Evolutionary conservation across 2,888 invertebrate species (phyloP).

Genomic region (Cheilosia vulpina): DNA sequence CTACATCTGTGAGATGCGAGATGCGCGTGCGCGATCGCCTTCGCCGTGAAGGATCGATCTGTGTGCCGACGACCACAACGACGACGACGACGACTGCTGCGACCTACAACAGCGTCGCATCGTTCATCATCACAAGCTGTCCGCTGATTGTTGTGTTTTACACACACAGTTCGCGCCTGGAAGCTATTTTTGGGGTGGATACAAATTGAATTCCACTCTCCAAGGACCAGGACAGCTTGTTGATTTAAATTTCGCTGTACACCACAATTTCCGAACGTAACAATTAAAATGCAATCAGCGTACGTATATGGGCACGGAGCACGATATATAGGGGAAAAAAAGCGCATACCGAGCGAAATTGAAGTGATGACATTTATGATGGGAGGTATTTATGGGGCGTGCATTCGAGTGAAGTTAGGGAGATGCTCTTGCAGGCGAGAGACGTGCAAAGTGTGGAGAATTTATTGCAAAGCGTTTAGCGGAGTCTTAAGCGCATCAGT

Average conservation of each 20-base stretch:
- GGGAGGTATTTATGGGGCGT: slow-evolving; percentile 49
- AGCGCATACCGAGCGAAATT: slow-evolving; percentile 1
- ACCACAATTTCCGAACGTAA: slow-evolving; percentile 77
- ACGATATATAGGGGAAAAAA: background rate
- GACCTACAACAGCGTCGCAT: slow-evolving; percentile 70
- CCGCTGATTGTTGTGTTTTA: slow-evolving; percentile 74
- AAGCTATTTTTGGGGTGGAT: slow-evolving; percentile 66
- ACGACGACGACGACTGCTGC: slow-evolving; percentile 22
- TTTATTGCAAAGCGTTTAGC: slow-evolving; percentile 31
- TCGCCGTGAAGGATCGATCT: slow-evolving; percentile 4
- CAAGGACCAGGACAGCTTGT: slow-evolving; percentile 63
- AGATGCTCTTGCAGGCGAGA: background rate
- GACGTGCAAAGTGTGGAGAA: background rate
- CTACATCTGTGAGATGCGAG: slow-evolving; percentile 59
- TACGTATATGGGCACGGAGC: slow-evolving; percentile 27
- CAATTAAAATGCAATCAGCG: slow-evolving; percentile 82
- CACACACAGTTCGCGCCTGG: slow-evolving; percentile 74
- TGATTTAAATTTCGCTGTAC: slow-evolving; percentile 77
- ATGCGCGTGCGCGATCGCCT: slow-evolving; percentile 62
- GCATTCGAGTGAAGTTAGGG: slow-evolving; percentile 2
- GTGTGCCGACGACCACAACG: slow-evolving; percentile 34
- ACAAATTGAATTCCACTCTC: slow-evolving; percentile 66
- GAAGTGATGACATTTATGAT: slow-evolving; percentile 68
- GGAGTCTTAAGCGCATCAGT: slow-evolving; percentile 7
- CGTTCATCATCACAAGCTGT: slow-evolving; percentile 72